Evolutionary conservation across 92 coral and sea anemone genomes (phyloP), one percentile per base, ranked within the genome.

Genomic region (Epizoanthus fatuus): DNA sequence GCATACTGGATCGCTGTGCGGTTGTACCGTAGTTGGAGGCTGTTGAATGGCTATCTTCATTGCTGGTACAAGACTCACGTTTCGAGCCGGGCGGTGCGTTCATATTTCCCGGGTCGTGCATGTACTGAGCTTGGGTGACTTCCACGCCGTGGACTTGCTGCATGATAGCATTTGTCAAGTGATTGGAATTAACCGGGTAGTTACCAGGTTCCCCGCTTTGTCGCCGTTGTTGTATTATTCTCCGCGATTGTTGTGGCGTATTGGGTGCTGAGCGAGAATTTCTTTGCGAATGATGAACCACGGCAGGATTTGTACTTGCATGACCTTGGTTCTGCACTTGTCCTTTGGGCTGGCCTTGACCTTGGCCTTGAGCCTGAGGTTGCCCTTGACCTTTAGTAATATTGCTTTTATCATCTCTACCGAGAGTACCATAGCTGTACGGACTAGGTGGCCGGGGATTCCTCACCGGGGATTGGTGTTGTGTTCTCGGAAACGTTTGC

Each of bases 371-470:
- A 40, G 70, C 35, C 68, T 42, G 82, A 11, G 58, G 10, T n/a
- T 77, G 82, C 2, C 69, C 82, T 3, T 77, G 47, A 3, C 13
- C 42, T n/a, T 60, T 55, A 47, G 53, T 49, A 49, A 49, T 10
- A 10, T 57, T 42, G 7, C 58, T 59, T 19, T 60, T 42, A 42
- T 10, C 69, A 20, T 77, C 82, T 40, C 58, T 77, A 77, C 70
- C 82, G 25, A 20, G 3, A 58, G 54, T 20, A 20, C 70, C 51
- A 19, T 77, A 77, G 40, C 13, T 77, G 70, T 77, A 77, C 15
- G 82, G 82, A 60, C 82, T 60, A 20, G 70, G 17, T 42, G 82
- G 82, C 69, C 70, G 59, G 2, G 81, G 22, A 7, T 75, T 63
- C 59, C 67, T 57, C 45, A 60, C 82, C 14, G 82, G 82, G 15